A percentile compares a stretch with the other conserved stretches of the same genome.
These are phyloP conservation scores for Seira ritae DNA, from an alignment of 2,888 invertebrate genomes.

Conservation along the genomic window DNA sequence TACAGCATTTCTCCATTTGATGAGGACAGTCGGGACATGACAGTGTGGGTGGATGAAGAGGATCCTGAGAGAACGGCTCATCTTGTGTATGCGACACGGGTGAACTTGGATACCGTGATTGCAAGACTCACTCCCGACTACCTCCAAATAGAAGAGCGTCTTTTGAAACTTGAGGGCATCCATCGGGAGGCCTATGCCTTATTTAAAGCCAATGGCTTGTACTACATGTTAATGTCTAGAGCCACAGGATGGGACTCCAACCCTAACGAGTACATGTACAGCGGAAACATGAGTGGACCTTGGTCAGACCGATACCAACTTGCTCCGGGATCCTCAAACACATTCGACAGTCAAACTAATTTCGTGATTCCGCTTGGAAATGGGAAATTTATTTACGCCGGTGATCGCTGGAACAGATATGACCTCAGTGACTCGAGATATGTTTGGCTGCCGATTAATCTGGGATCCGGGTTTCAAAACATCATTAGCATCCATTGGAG, in stretches of 20 bases:
- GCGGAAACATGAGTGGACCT: slow-evolving; percentile 32
- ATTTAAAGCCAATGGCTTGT: slow-evolving; percentile 39
- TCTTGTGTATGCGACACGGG: slow-evolving; percentile 45
- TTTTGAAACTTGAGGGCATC: slow-evolving; percentile 35
- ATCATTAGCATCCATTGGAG: slow-evolving; percentile 30
- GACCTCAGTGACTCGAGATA: slow-evolving; percentile 41
- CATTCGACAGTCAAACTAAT: slow-evolving; percentile 42
- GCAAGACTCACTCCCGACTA: slow-evolving; percentile 37
- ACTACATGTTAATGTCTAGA: slow-evolving; percentile 42
- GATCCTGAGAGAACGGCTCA: slow-evolving; percentile 43
- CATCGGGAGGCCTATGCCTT: slow-evolving; percentile 50
- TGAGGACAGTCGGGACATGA: slow-evolving; percentile 57
- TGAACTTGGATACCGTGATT: slow-evolving; percentile 48
- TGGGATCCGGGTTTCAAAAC: slow-evolving; percentile 14
- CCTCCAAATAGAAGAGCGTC: slow-evolving; percentile 21
- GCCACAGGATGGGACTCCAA: slow-evolving; percentile 51
- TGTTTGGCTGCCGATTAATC: slow-evolving; percentile 37
- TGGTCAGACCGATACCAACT: slow-evolving; percentile 34
- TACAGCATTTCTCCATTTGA: slow-evolving; percentile 47
- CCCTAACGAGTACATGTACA: slow-evolving; percentile 48
- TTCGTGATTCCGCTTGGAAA: slow-evolving; percentile 38
- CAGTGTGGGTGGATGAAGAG: slow-evolving; percentile 49
- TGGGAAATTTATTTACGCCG: slow-evolving; percentile 27
- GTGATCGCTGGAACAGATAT: slow-evolving; percentile 41
- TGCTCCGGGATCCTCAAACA: slow-evolving; percentile 48